These are phyloP conservation scores for Stenoptilia bipunctidactyla DNA, from an alignment of 2,888 invertebrate genomes.

Conservation along the genomic window DNA sequence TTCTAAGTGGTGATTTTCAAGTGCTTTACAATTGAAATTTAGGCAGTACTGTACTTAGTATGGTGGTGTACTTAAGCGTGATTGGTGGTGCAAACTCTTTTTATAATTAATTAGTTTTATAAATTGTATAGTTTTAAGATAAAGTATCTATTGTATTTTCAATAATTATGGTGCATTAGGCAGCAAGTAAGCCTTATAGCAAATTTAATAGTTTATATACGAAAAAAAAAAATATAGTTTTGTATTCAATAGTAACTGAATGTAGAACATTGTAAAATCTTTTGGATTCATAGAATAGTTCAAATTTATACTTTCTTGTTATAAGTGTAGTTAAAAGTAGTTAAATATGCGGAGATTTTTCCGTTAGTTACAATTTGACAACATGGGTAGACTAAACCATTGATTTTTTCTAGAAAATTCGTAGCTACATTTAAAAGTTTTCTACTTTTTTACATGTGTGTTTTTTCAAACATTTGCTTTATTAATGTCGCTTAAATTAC, in stretches of 20 bases:
- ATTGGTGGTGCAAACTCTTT: constrained; percentile 70
- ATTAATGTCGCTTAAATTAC: constrained; percentile 59
- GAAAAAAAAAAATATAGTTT: background rate
- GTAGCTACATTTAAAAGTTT: constrained; percentile 34
- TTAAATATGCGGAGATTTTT: constrained; percentile 42
- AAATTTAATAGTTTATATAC: background rate
- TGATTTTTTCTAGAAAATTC: constrained; percentile 25
- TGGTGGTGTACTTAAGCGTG: constrained; percentile 40
- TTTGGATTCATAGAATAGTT: constrained; percentile 29
- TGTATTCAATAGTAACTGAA: constrained; percentile 9
- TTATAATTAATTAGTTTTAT: constrained; percentile 23
- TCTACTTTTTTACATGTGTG: constrained; percentile 32
- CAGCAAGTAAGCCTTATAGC: constrained; percentile 18
- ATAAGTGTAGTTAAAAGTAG: constrained; percentile 38
- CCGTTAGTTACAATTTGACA: constrained; percentile 39
- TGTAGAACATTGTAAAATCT: constrained; percentile 8
- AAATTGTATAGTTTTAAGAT: constrained; percentile 50
- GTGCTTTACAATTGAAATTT: constrained; percentile 10
- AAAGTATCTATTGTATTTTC: constrained; percentile 28
- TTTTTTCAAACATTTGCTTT: constrained; percentile 38
- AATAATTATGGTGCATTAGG: constrained; percentile 44
- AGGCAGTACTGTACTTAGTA: constrained; percentile 38
- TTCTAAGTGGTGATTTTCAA: constrained; percentile 23
- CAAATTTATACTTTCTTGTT: constrained; percentile 20
- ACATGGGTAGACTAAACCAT: constrained; percentile 34